phyloP scores from a whole-genome alignment of 2,113 vertebrate species.

The Gavia stellata region DNA sequence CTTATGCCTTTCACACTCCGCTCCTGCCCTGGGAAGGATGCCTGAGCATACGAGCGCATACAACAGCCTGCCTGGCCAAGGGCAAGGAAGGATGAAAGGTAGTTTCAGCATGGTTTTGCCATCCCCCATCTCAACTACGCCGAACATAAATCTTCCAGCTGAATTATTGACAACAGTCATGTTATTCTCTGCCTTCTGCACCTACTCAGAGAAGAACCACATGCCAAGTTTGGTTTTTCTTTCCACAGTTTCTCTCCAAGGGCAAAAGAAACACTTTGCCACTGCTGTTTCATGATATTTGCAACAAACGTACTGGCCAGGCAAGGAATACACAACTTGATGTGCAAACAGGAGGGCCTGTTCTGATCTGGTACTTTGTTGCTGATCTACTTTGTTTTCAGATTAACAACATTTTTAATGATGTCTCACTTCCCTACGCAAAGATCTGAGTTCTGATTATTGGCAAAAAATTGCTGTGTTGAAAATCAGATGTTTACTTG shows the following conservation, averaged over 20 bases:
- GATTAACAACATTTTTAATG: not conserved
- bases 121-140: not conserved
- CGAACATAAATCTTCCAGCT: not conserved
- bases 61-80: not conserved
- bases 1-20: fast-evolving
- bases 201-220: not conserved
- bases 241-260: not conserved
- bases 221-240: not conserved
- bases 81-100: not conserved
- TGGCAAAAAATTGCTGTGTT: not conserved
- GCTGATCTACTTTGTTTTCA: not conserved
- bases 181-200: not conserved
- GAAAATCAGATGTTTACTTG: not conserved
- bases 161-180: not conserved
- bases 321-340: not conserved
- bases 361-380: not conserved
- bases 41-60: fast-evolving
- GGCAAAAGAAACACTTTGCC: not conserved
- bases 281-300: not conserved
- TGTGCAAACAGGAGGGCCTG: fast-evolving
- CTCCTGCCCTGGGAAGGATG: not conserved
- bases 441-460: not conserved
- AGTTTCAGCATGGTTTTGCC: not conserved
- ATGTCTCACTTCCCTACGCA: not conserved
- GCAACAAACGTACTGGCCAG: fast-evolving